A percentile compares a stretch with the other conserved stretches of the same genome.
These are phyloP conservation scores for Phenganax stokvisi DNA, from an alignment of 92 coral and sea anemone species.

Conservation along the genomic window DNA sequence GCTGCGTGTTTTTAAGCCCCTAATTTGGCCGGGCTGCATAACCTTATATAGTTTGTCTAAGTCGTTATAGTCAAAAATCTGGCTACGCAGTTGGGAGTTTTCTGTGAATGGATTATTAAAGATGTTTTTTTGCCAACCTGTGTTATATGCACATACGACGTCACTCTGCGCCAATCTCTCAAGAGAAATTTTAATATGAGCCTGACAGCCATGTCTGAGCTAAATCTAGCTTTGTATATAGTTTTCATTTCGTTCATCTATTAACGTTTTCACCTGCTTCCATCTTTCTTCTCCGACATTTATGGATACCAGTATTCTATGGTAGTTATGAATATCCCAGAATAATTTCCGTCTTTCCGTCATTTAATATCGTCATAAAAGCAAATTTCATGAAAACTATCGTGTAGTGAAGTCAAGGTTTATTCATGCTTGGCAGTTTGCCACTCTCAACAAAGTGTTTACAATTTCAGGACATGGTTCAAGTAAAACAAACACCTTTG, in stretches of 20 bases:
- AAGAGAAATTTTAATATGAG: no score
- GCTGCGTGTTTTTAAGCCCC: not conserved
- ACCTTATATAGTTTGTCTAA: conserved; percentile 2
- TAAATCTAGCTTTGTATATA: not conserved
- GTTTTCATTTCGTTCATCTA: not conserved
- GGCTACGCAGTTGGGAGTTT: not conserved
- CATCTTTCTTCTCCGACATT: no score
- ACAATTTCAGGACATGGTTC: no score
- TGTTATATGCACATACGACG: conserved; percentile 5
- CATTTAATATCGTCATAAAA: not conserved
- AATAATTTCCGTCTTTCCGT: not conserved
- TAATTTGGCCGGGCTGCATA: not conserved
- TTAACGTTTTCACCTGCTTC: not conserved
- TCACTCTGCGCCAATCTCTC: not conserved
- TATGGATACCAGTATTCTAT: no score
- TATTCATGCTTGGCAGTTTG: no score
- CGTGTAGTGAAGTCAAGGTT: no score
- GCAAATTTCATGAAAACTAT: not conserved
- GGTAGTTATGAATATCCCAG: not conserved
- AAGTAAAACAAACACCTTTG: no score
- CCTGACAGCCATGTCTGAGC: not conserved
- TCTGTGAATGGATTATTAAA: not conserved
- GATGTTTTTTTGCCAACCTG: conserved; percentile 1
- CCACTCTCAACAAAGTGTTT: no score
- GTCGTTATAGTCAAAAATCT: conserved; percentile 10